Evolutionary conservation across 1,140 invertebrate species (phyloP).

Genomic region (Macrotrachela quadricornifera): DNA sequence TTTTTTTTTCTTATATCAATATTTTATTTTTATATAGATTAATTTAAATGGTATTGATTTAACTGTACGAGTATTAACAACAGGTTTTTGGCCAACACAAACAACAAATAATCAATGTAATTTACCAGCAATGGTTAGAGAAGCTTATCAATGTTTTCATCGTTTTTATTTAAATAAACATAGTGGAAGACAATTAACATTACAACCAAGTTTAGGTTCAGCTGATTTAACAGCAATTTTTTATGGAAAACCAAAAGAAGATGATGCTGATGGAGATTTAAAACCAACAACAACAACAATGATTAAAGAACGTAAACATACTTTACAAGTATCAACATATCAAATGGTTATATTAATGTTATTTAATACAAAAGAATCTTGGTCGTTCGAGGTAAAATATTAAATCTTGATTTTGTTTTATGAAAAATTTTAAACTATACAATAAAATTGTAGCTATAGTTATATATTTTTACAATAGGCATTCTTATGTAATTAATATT

Average conservation of each 20-base stretch:
- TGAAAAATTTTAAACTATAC: too few relatives aligned
- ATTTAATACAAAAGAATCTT: slow-evolving; percentile 63
- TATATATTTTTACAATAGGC: too few relatives aligned
- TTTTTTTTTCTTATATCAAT: too few relatives aligned
- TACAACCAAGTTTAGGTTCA: slow-evolving; percentile 85
- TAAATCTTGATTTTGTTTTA: too few relatives aligned
- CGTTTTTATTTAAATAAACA: slow-evolving; percentile 95
- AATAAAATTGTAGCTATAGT: too few relatives aligned
- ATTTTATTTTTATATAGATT: too few relatives aligned
- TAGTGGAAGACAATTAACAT: slow-evolving; percentile 78
- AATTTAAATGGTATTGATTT: slow-evolving; percentile 71
- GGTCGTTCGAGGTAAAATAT: slow-evolving; percentile 34
- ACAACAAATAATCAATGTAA: slow-evolving; percentile 62
- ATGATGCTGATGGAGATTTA: slow-evolving; percentile 11
- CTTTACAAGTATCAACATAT: slow-evolving; percentile 77
- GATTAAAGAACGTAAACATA: slow-evolving; percentile 69
- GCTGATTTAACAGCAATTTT: slow-evolving; percentile 91
- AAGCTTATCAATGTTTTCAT: slow-evolving; percentile 81
- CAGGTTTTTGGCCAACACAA: slow-evolving; percentile 96
- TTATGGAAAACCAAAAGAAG: slow-evolving; percentile 29
- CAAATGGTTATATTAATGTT: slow-evolving; percentile 96
- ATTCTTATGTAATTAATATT: too few relatives aligned
- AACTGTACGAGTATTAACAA: slow-evolving; percentile 83
- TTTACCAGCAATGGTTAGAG: slow-evolving; percentile 63
- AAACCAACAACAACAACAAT: slow-evolving; percentile 13